Evolutionary conservation across 2,797 vertebrate species (phyloP).

Genomic region (Lateolabrax maculatus): DNA sequence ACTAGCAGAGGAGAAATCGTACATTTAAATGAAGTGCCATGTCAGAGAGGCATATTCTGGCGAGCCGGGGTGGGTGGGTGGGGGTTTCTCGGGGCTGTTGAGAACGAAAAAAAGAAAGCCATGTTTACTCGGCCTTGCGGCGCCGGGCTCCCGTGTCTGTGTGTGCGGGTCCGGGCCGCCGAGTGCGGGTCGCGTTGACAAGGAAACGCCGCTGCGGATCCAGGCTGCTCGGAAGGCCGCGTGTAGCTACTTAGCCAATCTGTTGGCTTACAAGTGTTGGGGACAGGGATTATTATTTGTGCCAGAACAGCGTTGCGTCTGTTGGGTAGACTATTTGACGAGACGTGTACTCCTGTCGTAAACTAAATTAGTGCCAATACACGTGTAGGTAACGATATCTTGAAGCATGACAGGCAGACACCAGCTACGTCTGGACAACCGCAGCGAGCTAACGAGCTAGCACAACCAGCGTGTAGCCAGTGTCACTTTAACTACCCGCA

Average conservation of each 20-base stretch:
- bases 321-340: not conserved
- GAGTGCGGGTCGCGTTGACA: conserved; percentile 37
- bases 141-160: conserved; percentile 73
- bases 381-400: not conserved
- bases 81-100: conserved; percentile 48
- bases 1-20: conserved; percentile 44
- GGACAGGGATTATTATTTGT: conserved; percentile 54
- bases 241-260: conserved; percentile 68
- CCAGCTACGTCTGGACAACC: not conserved
- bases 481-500: conserved; percentile 11
- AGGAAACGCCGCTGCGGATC: conserved; percentile 65
- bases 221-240: conserved; percentile 76
- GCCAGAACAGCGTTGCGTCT: conserved; percentile 8
- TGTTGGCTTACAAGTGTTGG: conserved; percentile 63
- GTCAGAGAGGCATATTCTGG: conserved; percentile 33
- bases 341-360: fast-evolving
- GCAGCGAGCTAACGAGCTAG: conserved; percentile 51
- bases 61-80: too few relatives aligned
- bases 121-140: conserved; percentile 81
- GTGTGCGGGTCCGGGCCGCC: conserved; percentile 37
- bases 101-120: conserved; percentile 72
- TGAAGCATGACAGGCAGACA: not conserved
- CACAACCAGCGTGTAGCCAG: conserved; percentile 23
- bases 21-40: conserved; percentile 44
- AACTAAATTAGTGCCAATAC: not conserved